Conservation (phyloP, 2,797 vertebrate species). For the Poeciliopsis gracilis region DNA sequence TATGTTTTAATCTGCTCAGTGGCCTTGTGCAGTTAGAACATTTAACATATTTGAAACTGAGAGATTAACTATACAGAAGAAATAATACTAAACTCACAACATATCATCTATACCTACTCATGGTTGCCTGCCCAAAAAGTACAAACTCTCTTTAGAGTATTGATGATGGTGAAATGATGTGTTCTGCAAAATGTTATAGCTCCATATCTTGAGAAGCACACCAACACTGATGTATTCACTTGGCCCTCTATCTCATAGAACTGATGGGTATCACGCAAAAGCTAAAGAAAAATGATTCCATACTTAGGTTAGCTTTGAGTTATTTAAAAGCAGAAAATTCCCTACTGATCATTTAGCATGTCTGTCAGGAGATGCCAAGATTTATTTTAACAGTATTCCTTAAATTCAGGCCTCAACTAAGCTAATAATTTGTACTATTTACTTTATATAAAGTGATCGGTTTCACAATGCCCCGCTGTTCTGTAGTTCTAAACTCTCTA, state of each 20-base stretch:
- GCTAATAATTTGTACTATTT: constrained; percentile 20
- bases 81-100: not conserved
- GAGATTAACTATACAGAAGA: not conserved
- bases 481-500: constrained; percentile 38
- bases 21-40: not conserved
- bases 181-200: not conserved
- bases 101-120: not conserved
- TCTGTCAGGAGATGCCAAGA: not conserved
- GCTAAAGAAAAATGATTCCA: not conserved
- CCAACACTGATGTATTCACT: not conserved
- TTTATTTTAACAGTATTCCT: not conserved
- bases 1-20: not conserved
- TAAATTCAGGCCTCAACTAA: constrained; percentile 19
- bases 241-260: not conserved
- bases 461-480: constrained; percentile 29
- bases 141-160: not conserved
- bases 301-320: not conserved
- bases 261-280: not conserved
- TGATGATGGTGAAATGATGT: not conserved
- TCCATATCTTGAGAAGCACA: not conserved
- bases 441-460: constrained; percentile 23
- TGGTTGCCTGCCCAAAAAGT: not conserved
- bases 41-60: not conserved
- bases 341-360: not conserved
- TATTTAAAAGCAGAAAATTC: not conserved